A percentile compares a stretch with the other conserved stretches of the same genome.
These are phyloP conservation scores for Plestiodon gilberti DNA, from an alignment of 2,113 vertebrate genomes.

Conservation along the genomic window DNA sequence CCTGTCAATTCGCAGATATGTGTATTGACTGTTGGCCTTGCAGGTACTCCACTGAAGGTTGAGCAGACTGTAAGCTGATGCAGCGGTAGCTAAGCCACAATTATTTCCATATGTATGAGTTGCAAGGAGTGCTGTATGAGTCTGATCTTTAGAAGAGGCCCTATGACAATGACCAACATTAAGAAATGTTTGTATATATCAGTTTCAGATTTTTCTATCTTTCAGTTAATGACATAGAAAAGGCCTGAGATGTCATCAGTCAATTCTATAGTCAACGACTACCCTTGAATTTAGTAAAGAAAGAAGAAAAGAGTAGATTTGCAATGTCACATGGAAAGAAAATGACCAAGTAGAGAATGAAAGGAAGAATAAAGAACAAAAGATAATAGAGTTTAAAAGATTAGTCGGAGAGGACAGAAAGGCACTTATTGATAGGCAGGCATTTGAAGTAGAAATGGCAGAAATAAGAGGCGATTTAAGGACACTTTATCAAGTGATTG, in stretches of 20 bases:
- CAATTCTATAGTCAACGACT: background rate
- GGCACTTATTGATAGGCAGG: slow-evolving; percentile 14
- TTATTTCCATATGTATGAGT: background rate
- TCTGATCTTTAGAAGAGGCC: background rate
- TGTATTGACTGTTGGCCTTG: background rate
- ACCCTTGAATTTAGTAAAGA: slow-evolving; percentile 5
- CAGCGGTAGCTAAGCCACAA: background rate
- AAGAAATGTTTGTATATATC: background rate
- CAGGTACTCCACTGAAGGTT: no score
- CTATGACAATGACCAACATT: background rate
- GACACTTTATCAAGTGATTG: slow-evolving; percentile 19
- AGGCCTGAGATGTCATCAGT: background rate
- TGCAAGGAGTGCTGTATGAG: background rate
- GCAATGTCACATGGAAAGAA: slow-evolving; percentile 12
- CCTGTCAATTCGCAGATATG: background rate
- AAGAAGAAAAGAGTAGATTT: slow-evolving; percentile 1
- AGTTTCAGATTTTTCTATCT: background rate
- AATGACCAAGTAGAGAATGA: background rate
- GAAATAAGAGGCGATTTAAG: slow-evolving; percentile 18
- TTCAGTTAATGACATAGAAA: slow-evolving; percentile 5
- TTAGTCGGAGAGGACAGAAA: background rate
- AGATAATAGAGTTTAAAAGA: slow-evolving; percentile 12
- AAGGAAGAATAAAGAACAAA: slow-evolving; percentile 16
- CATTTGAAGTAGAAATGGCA: slow-evolving; percentile 21
- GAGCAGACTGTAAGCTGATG: background rate